phyloP scores from a whole-genome alignment of 1,140 invertebrate species.

The Microvelia longipes region DNA sequence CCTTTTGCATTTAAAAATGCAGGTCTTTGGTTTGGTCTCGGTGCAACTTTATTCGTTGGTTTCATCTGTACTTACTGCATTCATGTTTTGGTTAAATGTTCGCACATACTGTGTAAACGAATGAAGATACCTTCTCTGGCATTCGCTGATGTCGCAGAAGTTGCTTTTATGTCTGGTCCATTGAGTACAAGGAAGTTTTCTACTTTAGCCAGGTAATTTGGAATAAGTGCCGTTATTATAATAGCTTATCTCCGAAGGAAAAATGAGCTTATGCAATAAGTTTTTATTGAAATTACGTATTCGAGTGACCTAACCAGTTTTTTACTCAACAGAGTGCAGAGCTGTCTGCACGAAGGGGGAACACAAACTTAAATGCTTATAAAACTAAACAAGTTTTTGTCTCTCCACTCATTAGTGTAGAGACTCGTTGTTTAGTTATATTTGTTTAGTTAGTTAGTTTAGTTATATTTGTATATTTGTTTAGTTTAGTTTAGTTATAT shows the following conservation, averaged over 20 bases:
- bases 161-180: conserved; percentile 54
- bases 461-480: too few relatives aligned
- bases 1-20: conserved; percentile 73
- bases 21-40: conserved; percentile 61
- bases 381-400: too few relatives aligned
- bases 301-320: conserved; percentile 6
- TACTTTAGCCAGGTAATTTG: conserved; percentile 41
- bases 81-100: conserved; percentile 45
- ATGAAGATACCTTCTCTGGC: conserved; percentile 46
- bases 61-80: conserved; percentile 52
- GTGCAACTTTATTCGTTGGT: conserved; percentile 55
- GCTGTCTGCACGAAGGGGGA: too few relatives aligned
- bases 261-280: neutral
- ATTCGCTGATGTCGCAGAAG: conserved; percentile 59
- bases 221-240: neutral
- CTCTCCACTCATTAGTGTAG: too few relatives aligned
- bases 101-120: conserved; percentile 49
- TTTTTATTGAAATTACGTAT: neutral
- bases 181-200: conserved; percentile 43
- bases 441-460: too few relatives aligned
- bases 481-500: too few relatives aligned
- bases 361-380: too few relatives aligned
- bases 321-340: too few relatives aligned
- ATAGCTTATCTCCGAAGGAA: too few relatives aligned
- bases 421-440: too few relatives aligned